Percentiles rank a stretch among this genome's conserved stretches.
Conservation (phyloP, 2,888 invertebrate species). For the Scrobipalpa atriplicella region DNA sequence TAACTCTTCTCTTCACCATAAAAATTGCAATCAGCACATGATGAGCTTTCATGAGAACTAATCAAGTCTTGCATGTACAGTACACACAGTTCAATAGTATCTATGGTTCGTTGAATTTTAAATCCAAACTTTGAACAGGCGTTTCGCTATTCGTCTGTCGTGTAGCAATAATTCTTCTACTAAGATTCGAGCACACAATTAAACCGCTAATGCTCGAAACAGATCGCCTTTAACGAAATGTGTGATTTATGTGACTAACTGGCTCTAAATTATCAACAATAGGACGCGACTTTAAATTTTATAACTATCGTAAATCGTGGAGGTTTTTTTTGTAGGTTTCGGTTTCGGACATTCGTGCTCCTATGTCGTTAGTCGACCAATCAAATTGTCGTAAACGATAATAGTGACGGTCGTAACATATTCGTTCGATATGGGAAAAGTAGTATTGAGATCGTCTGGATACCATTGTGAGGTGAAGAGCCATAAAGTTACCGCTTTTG, state of each 20-base stretch:
- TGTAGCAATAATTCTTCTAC: constrained; percentile 26
- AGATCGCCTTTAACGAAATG: constrained; percentile 34
- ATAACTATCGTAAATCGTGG: constrained; percentile 71
- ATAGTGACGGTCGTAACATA: constrained; percentile 69
- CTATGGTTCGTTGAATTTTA: not conserved
- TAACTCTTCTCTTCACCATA: too few species aligned
- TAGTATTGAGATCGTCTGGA: constrained; percentile 61
- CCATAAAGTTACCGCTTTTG: not conserved
- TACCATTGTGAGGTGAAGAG: constrained; percentile 39
- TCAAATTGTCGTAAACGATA: constrained; percentile 76
- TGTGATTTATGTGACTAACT: constrained; percentile 62
- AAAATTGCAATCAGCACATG: too few species aligned
- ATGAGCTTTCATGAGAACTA: too few species aligned
- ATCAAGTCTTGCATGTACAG: too few species aligned
- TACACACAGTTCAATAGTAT: too few species aligned
- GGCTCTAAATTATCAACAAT: constrained; percentile 68
- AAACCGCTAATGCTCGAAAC: constrained; percentile 34
- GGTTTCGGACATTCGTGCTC: constrained; percentile 62
- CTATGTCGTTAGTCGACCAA: constrained; percentile 73
- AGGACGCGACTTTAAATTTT: constrained; percentile 63
- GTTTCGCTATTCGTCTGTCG: not conserved
- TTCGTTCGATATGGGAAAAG: constrained; percentile 76
- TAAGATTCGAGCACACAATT: constrained; percentile 28
- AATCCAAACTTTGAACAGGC: not conserved
- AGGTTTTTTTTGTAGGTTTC: constrained; percentile 49